Percentiles rank a stretch among this genome's conserved stretches.
phyloP scores from a whole-genome alignment of 2,113 vertebrate genomes.

The Leiothrix lutea region DNA sequence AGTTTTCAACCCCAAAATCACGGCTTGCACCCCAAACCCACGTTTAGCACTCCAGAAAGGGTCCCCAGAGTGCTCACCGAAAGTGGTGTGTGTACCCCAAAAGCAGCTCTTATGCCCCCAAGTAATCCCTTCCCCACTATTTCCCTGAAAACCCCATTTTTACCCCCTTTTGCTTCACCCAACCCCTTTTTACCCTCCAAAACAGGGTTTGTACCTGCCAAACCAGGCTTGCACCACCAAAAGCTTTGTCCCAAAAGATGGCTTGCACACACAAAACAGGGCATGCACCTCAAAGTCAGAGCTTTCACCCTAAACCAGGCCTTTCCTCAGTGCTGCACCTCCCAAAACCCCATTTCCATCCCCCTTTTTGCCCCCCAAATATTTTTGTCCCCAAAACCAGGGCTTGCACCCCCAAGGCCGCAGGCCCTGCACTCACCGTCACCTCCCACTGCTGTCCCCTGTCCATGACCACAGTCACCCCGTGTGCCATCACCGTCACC shows the following conservation, averaged over 20 bases:
- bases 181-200: no score
- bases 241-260: background rate
- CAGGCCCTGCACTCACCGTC: slow-evolving; percentile 43
- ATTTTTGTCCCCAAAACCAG: background rate
- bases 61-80: background rate
- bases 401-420: background rate
- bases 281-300: no score
- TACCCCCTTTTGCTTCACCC: no score
- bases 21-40: no score
- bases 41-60: rapidly evolving
- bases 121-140: background rate
- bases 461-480: slow-evolving; percentile 48
- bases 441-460: background rate
- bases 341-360: background rate
- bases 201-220: background rate
- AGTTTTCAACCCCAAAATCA: background rate
- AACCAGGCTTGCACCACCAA: background rate
- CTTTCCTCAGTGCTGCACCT: background rate
- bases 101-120: background rate
- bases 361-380: background rate
- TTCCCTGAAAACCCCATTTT: background rate
- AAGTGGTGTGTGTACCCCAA: background rate
- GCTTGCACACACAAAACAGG: background rate
- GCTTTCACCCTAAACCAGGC: background rate
- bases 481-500: background rate